Conservation (phyloP, 2,113 vertebrate genomes). For the Pterocles orientalis region DNA sequence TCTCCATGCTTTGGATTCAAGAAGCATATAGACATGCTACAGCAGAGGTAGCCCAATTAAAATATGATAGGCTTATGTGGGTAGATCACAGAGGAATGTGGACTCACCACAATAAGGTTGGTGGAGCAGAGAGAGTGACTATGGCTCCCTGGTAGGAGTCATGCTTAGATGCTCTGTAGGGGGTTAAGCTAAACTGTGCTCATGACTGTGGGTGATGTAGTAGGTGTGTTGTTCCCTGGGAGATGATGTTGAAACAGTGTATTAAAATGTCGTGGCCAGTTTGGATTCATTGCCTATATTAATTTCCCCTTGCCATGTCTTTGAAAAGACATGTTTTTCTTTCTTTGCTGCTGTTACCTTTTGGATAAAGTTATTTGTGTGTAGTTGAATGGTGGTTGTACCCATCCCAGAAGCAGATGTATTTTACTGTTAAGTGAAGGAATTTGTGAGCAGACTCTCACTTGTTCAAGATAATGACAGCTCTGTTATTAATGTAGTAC, state of each 20-base stretch:
- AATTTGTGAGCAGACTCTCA: background rate
- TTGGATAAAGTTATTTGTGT: background rate
- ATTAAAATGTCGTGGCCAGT: background rate
- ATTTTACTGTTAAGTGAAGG: background rate
- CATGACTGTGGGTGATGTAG: background rate
- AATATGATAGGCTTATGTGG: background rate
- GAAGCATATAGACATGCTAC: background rate
- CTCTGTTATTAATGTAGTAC: background rate
- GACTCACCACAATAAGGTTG: background rate
- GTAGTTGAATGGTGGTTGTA: background rate
- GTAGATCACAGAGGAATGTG: background rate
- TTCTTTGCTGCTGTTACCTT: background rate
- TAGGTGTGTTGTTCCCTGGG: background rate
- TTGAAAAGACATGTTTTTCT: background rate
- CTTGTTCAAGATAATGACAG: background rate
- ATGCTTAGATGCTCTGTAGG: background rate
- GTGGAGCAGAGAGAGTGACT: background rate
- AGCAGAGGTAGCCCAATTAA: background rate
- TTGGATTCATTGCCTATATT: background rate
- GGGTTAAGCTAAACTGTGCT: background rate
- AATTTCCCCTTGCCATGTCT: background rate
- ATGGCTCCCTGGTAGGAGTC: background rate
- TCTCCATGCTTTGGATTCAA: background rate
- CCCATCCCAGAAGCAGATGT: rapidly evolving
- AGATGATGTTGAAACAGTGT: background rate